Evolutionary conservation across 2,888 invertebrate genomes (phyloP), one percentile per base, ranked within the genome.

Genomic region (Pollenia amentaria): DNA sequence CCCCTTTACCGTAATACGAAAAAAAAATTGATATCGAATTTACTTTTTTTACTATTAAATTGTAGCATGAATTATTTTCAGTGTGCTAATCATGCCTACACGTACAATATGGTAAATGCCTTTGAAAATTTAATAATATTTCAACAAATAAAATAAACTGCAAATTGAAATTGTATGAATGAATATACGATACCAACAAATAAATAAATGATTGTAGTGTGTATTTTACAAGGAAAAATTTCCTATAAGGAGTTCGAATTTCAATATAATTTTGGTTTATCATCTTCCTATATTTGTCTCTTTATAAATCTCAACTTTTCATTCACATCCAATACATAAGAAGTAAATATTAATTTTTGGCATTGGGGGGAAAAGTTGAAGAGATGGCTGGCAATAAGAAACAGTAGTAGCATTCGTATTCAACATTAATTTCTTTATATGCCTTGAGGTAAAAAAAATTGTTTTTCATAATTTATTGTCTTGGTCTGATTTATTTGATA

Each of bases 401-500:
- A 29, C 48, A 72, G n/a, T 48, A 38, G 40, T 40, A 38, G 53
- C 16, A 70, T 46, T 44, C 2, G 48, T 60, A 60, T 60, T n/a
- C 48, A 78, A 62, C 10, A 64, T 12, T 10, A 80, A 78, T 67
- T 44, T 60, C 57, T 46, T 76, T 64, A 69, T 29, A 6, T 84
- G 83, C 86, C 86, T 79, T 75, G 14, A 62, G 86, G 86, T 76
- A 72, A 76, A 75, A 29, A 29, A 83, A 48, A 75, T 76, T 75
- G 57, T 62, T 62, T 46, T 69, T 53, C 53, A 70, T 83, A 86
- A 86, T 83, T 82, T 86, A 86, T 83, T 79, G 83, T 79, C 79
- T 86, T 64, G 64, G 78, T 62, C 29, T 83, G 78, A 75, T 83
- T 82, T 75, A 69, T 79, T 75, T 73, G 44, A 60, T 73, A 67